Base-by-base conservation (phyloP, 2,113 vertebrate species). In the Sinosuthora webbiana region DNA sequence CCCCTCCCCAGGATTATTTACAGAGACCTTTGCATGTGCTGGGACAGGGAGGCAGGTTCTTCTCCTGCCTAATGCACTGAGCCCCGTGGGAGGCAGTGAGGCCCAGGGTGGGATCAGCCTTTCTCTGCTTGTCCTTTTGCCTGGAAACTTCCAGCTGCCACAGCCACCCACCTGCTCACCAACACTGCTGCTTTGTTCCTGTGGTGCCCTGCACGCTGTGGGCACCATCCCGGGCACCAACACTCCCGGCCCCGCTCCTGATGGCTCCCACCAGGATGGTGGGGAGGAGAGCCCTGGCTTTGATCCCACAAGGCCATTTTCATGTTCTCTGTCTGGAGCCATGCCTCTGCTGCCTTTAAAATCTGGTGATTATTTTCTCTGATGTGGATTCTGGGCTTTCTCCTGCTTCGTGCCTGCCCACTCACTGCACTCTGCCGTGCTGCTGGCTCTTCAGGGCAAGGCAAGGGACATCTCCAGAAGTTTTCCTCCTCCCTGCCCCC, bases 191-290 rank as follows among this genome's bases (percentile, higher is more conserved):
- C 79, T 94, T 87, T 96, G 65, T 90, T 80, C 39, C 53, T 1
- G 0, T 9, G 33, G 35, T 7, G 10, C 25, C 35, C 73, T 49
- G 28, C 2, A 1, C 45, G 20, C 50, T 0, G 0, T 2, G 3
- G 70, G 56, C 60, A 44, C 45, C 2, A 0, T 25, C 27, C 49
- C 0, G 3, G 42, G 41, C 60, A 84, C 50, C 80, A 41, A 2
- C 33, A 39, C 27, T 57, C 59, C 62, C 0, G 0, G 30, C 44
- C 37, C 49, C 63, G 85, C 45, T 93, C 44, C 52, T 78, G 83
- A 35, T 45, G 41, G 55, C 59, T 83, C 28, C 49, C 10, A 3
- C 44, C 57, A 53, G 74, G 55, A 27, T 2, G 6, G 41, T 8
- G 13, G 55, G 59, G 67, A 80, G 77, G 57, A n/a, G n/a, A 89